Base-by-base conservation (phyloP, 2,113 vertebrate species). In the Uropsilus gracilis region DNA sequence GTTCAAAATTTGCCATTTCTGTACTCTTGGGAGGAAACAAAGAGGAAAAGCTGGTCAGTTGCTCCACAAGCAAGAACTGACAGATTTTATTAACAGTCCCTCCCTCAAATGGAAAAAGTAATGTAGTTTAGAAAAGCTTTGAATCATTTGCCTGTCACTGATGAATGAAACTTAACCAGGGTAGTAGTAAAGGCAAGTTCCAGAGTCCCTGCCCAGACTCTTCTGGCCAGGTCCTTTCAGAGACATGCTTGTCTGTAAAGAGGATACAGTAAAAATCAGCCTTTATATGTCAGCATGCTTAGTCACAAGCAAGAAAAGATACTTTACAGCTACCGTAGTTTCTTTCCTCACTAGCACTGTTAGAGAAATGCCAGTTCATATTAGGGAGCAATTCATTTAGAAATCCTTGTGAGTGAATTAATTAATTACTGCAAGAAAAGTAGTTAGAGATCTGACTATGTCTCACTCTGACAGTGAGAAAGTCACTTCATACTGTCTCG, bases 401-500 rank as follows among this genome's bases (percentile, higher is more conserved):
- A 91, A 84, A 84, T 80, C 86, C 30, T 13, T n/a, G 50, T n/a
- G 37, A 87, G 87, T 1, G 4, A 78, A 78, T 86, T 59, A 86
- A 78, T 86, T 59, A 86, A 86, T 69, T 2, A 61, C 86, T 10
- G 6, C 34, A 39, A 71, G 32, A 66, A 64, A 48, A 26, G 10
- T 0, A 11, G 12, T 39, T 6, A 48, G 26, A 8, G 28, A 30
- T 34, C 55, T 78, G 71, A 39, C 9, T 34, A 10, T 4, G 64
- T 13, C 42, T 68, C 34, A 18, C 18, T 2, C 14, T 1, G 50
- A 72, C 34, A 80, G 53, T 0, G 69, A 20, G 57, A 28, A 71
- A 37, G 39, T 46, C 11, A 24, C 18, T 34, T 72, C 32, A 42
- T 28, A 37, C 53, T 26, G 0, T 37, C 76, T 82, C 37, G 1